Evolutionary conservation across 2,113 vertebrate genomes (phyloP), one percentile per base, ranked within the genome.

Genomic region (Vidua chalybeata): DNA sequence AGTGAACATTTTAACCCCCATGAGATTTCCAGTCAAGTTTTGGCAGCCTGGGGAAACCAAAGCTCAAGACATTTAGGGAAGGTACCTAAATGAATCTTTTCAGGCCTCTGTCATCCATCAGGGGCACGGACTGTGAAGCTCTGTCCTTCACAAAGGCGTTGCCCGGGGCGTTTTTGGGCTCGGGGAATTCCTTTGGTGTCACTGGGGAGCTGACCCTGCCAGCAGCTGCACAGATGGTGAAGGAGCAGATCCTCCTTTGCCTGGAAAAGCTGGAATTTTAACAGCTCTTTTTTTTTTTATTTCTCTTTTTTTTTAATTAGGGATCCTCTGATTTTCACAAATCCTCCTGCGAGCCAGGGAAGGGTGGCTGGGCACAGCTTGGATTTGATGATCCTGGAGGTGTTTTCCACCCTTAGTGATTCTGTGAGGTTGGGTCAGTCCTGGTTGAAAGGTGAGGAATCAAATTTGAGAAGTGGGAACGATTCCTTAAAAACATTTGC

Each of bases 11-110:
- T 76, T 51, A 78, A 74, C 39, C 74, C 78, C 77, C 43, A 3
- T 6, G 55, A 81, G 68, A 90, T 84, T 86, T 85, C 55, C 82
- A 84, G 63, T n/a, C 45, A 52, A 8, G 31, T 59, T n/a, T 81
- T 86, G 94, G 67, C 93, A 90, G 78, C 75, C 64, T 72, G 66
- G 43, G 62, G 59, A 79, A 89, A 58, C 41, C 35, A 14, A 31
- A 85, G 48, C 30, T 72, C 9, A 15, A 77, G 78, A 2, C 68
- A n/a, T 62, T 85, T 83, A 23, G 74, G 74, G 77, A 62, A 91
- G 46, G 49, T 3, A 20, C 35, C 43, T 22, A 27, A 87, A 90
- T 86, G 28, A 90, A 91, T 88, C 30, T 88, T 51, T 58, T 67
- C 78, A 46, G 86, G 31, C 84, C 55, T 43, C 2, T 71, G 87